Conservation (phyloP, 2,888 invertebrate genomes). For the Tetrapedia diversipes region DNA sequence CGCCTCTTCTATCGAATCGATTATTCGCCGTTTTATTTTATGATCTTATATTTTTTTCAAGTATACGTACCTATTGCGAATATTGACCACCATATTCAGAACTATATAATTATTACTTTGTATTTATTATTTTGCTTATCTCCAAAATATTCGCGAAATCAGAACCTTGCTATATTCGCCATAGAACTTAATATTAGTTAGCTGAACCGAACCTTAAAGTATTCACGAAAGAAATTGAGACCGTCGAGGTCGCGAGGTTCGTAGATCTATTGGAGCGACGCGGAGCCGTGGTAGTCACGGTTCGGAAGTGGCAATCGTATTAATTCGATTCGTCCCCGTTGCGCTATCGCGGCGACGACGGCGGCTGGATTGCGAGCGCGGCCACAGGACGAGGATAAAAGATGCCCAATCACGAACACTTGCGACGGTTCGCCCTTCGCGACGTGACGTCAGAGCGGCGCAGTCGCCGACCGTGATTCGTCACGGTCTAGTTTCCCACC, state of each 20-base stretch:
- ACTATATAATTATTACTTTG: no score
- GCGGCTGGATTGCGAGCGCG: slow-evolving; percentile 46
- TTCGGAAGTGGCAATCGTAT: slow-evolving; percentile 57
- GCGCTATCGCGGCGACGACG: slow-evolving; percentile 48
- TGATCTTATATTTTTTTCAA: no score
- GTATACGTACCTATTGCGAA: no score
- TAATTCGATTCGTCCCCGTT: slow-evolving; percentile 59
- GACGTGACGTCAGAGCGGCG: slow-evolving; percentile 63
- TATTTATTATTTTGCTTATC: no score
- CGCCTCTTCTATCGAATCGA: no score
- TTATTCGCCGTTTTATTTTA: no score
- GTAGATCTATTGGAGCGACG: slow-evolving; percentile 33
- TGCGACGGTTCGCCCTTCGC: slow-evolving; percentile 61
- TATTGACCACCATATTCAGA: no score
- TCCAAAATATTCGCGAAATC: neutral
- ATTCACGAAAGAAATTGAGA: slow-evolving; percentile 33
- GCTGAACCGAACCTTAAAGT: neutral
- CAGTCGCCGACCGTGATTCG: slow-evolving; percentile 73
- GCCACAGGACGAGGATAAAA: slow-evolving; percentile 53
- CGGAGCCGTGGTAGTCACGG: slow-evolving; percentile 38
- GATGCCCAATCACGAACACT: slow-evolving; percentile 59
- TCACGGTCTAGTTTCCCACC: slow-evolving; percentile 77
- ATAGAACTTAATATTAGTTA: neutral
- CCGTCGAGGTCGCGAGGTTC: slow-evolving; percentile 21
- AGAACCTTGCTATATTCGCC: slow-evolving; percentile 2